Conservation (phyloP, 2,797 vertebrate species). For the Hapalemur alaotrensis region DNA sequence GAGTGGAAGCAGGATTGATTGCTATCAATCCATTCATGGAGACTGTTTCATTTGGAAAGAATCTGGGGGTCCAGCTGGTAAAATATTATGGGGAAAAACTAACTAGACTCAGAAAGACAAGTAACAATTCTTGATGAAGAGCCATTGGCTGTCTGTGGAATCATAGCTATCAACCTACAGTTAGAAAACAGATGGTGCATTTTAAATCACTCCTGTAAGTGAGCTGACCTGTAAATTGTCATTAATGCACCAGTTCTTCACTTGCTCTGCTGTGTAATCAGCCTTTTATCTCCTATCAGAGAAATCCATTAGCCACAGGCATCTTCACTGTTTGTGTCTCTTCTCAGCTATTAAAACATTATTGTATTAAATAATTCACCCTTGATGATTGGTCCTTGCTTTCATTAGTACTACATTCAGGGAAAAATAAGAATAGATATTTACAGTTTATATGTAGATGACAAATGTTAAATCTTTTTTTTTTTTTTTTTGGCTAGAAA, state of each 20-base stretch:
- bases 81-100: neutral
- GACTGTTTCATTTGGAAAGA: conserved; percentile 11
- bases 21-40: neutral
- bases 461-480: neutral
- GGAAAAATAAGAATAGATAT: conserved; percentile 42
- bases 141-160: neutral
- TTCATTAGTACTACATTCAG: conserved; percentile 68
- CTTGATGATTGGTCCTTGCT: conserved; percentile 68
- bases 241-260: conserved; percentile 68
- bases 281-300: conserved; percentile 83
- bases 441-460: neutral
- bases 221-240: conserved; percentile 77
- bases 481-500: neutral
- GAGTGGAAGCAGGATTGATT: neutral
- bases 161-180: conserved; percentile 61
- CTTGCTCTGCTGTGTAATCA: conserved; percentile 64
- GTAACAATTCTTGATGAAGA: conserved; percentile 44
- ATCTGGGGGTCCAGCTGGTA: neutral
- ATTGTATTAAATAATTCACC: conserved; percentile 83
- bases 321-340: conserved; percentile 69
- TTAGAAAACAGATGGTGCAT: conserved; percentile 74
- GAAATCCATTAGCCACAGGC: conserved; percentile 83
- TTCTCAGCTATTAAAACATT: conserved; percentile 80
- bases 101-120: conserved; percentile 36
- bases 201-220: conserved; percentile 77